Base-by-base conservation (phyloP, 2,888 invertebrate species). In the Pegoplata infirma region DNA sequence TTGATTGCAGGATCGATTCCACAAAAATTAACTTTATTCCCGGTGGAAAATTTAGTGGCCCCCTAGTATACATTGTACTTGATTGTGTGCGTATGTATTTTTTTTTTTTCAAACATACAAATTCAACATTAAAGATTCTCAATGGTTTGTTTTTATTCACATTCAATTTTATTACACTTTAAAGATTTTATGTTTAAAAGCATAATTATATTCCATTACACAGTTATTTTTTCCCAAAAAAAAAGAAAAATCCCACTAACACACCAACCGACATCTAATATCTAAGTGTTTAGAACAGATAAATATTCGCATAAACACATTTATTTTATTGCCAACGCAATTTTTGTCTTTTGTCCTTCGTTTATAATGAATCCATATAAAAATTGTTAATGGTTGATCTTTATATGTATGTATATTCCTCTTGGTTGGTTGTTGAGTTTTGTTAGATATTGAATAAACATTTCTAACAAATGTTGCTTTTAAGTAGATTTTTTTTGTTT, bases 121-220 rank as follows among this genome's bases (percentile, higher is more conserved):
- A n/a, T n/a, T n/a, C 12, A 10, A 49, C 21, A 71, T 32, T 59
- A 51, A 32, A 51, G 5, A 49, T 28, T 49, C 10, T 21, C 19
- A 17, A 23, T 49, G 17, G n/a, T 55, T 17, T 53, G 1, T 58
- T 47, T 53, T 55, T 44, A 47, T 14, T 46, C 19, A n/a, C 63
- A 53, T 53, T 72, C 14, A 25, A 74, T 79, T 74, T 79, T 71
- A 79, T 79, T 66, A 55, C 32, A 36, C 10, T 74, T 78, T 69
- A 66, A 74, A 66, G 74, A 53, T 75, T 71, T 71, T 61, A 61
- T 58, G 28, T 47, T 36, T 56, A 46, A 71, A 55, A 56, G 17
- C 56, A 25, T 74, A 61, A 79, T 75, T 71, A 79, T 71, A 63
- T 71, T 66, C 61, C 56, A 53, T 66, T 67, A 56, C n/a, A 44